These are phyloP conservation scores for Operophtera brumata DNA, from an alignment of 2,888 invertebrate genomes.

Conservation along the genomic window DNA sequence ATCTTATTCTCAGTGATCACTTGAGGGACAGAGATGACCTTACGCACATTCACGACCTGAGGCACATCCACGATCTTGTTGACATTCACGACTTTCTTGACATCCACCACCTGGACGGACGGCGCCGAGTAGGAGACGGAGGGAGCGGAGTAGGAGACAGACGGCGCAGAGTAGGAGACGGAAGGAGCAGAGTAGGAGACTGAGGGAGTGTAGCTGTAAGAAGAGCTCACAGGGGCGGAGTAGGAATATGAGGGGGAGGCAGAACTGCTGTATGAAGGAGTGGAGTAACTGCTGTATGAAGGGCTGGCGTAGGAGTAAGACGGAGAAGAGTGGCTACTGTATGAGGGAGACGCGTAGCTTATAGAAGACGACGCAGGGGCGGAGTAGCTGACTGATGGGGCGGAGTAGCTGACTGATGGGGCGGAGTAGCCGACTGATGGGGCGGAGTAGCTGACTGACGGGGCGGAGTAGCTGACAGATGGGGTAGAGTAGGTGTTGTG, in stretches of 20 bases:
- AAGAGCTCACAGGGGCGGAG: constrained; percentile 13
- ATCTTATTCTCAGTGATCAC: constrained; percentile 54
- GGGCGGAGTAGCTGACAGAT: not conserved
- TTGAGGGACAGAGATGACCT: constrained; percentile 54
- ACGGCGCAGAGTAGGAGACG: constrained; percentile 15
- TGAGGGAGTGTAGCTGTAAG: constrained; percentile 13
- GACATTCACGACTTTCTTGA: constrained; percentile 48
- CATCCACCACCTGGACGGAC: constrained; percentile 34
- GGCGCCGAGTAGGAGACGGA: constrained; percentile 21
- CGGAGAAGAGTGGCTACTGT: constrained; percentile 11
- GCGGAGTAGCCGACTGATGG: constrained; percentile 22
- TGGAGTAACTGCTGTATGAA: not conserved
- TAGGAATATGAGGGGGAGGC: constrained; percentile 21
- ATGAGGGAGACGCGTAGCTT: constrained; percentile 17
- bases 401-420: not conserved
- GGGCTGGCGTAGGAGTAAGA: constrained; percentile 3
- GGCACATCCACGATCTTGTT: constrained; percentile 49
- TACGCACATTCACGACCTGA: constrained; percentile 47
- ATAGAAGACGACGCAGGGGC: constrained; percentile 22
- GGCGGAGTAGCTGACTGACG: constrained; percentile 10
- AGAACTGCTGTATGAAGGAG: constrained; percentile 18
- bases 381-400: constrained; percentile 8
- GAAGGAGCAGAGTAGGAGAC: constrained; percentile 6
- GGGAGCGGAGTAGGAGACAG: constrained; percentile 21
- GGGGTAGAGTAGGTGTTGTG: constrained; percentile 18